Base-by-base conservation (phyloP, 2,888 invertebrate genomes). In the Ectobius pallidus region DNA sequence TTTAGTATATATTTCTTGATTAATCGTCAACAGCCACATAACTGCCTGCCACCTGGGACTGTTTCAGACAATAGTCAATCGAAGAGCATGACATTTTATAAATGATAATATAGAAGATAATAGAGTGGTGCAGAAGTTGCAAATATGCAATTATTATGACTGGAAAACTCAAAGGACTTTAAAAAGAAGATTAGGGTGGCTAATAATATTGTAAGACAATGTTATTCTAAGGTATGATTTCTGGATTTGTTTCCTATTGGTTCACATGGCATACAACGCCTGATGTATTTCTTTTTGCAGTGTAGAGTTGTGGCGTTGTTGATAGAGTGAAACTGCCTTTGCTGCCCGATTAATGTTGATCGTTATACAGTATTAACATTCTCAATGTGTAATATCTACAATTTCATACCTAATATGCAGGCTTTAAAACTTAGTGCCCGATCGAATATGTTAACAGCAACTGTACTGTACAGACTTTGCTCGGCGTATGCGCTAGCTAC, bases 21-120 rank as follows among this genome's bases (percentile, higher is more conserved):
- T n/a, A 34, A 25, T 27, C 20, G 52, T 52, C 58, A 65, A 30
- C 65, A 65, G 65, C 65, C 65, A 27, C 27, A 42, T 65, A 34
- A 65, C 65, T 65, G 65, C 65, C 65, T 46, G 65, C 44, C 65
- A 65, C 65, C 44, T 44, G 18, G 65, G 46, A 58, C 16, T 9
- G 30, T 30, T 58, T 16, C 58, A 58, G 58, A 58, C 58, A 58
- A 30, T 58, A 32, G 58, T 6, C 27, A 2, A 9, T 22, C 14
- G 27, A 14, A 55, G 9, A 58, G 30, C 27, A 58, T n/a, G n/a
- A n/a, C 14, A 30, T 58, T 32, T 14, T 32, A 9, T 58, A 30
- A 58, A 30, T 7, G 11, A 34, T n/a, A n/a, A n/a, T n/a, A n/a
- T n/a, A n/a, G n/a, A n/a, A n/a, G n/a, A n/a, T n/a, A n/a, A n/a